These are phyloP conservation scores for Lateolabrax maculatus DNA, from an alignment of 2,797 vertebrate genomes.

Conservation along the genomic window DNA sequence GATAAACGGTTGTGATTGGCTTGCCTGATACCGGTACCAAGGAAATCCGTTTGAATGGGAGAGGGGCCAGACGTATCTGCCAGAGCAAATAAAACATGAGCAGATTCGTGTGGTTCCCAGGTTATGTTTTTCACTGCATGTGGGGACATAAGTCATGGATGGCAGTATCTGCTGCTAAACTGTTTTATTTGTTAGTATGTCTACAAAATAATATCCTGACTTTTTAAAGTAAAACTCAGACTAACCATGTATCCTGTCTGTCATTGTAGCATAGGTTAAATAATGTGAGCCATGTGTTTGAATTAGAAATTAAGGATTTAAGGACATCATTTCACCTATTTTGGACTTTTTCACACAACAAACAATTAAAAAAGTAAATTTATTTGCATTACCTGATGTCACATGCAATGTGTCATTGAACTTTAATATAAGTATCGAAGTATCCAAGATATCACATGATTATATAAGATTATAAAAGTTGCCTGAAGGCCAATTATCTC, in stretches of 20 bases:
- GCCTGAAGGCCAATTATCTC: not conserved
- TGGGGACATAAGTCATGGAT: not conserved
- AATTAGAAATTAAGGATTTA: too few relatives aligned
- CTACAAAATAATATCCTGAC: not conserved
- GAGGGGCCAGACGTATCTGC: too few relatives aligned
- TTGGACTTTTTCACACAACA: not conserved
- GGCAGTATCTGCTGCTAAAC: not conserved
- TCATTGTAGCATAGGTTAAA: not conserved
- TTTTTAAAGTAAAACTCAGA: not conserved
- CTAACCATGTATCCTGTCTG: not conserved
- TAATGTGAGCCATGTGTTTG: not conserved
- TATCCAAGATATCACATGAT: too few relatives aligned
- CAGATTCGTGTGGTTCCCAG: too few relatives aligned
- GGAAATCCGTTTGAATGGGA: too few relatives aligned
- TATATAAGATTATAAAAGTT: not conserved
- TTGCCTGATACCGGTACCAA: too few relatives aligned
- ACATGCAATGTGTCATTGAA: not conserved
- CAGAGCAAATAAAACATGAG: too few relatives aligned
- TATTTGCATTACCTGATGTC: not conserved
- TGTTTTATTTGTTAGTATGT: not conserved
- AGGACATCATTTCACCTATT: not conserved
- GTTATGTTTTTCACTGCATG: not conserved
- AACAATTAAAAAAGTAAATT: not conserved
- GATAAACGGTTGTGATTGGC: too few relatives aligned
- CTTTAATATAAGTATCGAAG: too few relatives aligned